Base-by-base conservation (phyloP, 1,140 invertebrate genomes). In the Atta texana region DNA sequence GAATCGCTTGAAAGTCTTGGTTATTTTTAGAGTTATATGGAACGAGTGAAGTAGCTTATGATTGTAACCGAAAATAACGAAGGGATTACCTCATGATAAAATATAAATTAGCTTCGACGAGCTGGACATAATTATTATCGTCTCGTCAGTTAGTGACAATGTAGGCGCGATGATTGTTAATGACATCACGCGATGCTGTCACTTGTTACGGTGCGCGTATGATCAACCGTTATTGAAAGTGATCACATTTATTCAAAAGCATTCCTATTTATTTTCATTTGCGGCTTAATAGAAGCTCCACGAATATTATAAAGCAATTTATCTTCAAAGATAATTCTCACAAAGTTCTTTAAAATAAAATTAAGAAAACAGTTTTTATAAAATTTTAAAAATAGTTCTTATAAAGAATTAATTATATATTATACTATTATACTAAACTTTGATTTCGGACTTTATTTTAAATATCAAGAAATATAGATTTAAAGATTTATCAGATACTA, bases 131-230 rank as follows among this genome's bases (percentile, higher is more conserved):
- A 69, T 53, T 84, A 84, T 84, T 84, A 84, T 74, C 12, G 68
- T 84, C 68, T 49, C 55, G 69, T 74, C 80, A 84, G 39, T 61
- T 51, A 49, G 39, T 31, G 69, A 61, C 80, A 61, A 75, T 75
- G 55, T 84, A 84, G 80, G 69, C 80, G 69, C 80, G 80, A 34
- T 61, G 80, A 84, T 84, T 74, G 69, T 84, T 69, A 84, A 84
- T 84, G 80, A 84, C 69, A 75, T 84, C 80, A 84, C 69, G 55
- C 80, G 39, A 7, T 84, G 55, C 55, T 84, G 80, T 84, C 80
- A 84, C 69, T 72, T 81, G 53, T 57, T 51, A 74, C 80, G 39
- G 24, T 68, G 6, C 34, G 28, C 39, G 53, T 72, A 44, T 51
- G 68, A 72, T 82, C 74, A n/a, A 44, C 34, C 66, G 34, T 55